Evolutionary conservation across 2,113 vertebrate genomes (phyloP), one percentile per base, ranked within the genome.

Genomic region (Sialia sialis): DNA sequence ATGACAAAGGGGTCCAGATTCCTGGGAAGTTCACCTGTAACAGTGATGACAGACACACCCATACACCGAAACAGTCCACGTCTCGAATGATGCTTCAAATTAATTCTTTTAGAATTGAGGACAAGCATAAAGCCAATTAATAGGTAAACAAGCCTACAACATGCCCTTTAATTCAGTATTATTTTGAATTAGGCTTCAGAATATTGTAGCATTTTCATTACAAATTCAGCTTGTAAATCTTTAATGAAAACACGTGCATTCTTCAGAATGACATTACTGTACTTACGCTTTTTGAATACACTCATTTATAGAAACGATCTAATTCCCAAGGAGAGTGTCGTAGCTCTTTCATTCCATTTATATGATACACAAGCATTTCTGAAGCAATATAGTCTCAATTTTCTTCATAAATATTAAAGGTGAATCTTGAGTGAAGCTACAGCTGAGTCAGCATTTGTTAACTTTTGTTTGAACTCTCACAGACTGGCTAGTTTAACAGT

Each of bases 381-480:
- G 64, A 90, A 89, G 60, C n/a, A 84, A 88, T 84, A 75, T 64
- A 77, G 39, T 89, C 75, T 88, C 70, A 88, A n/a, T 95, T 88
- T 84, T 80, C 76, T 84, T 93, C 43, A 92, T 94, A 89, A 90
- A 94, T 96, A 93, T 84, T 92, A 81, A 93, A 89, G 19, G 21
- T 0, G 0, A 84, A 56, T 38, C 22, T 63, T 32, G 34, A 74
- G 5, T 16, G 39, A 67, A 63, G 21, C 9, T 80, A 41, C 13
- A 88, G 22, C 39, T 34, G 48, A 81, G 19, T 87, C 84, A 92
- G 38, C 69, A 64, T 76, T 91, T 69, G 21, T 51, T 38, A 51
- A 29, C 52, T 89, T 93, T 82, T 72, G 20, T 82, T 89, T 94
- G 70, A 84, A 41, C 54, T 82, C 36, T 39, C 32, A 51, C 0